Conservation (phyloP, 2,113 vertebrate species). For the Phycodurus eques region DNA sequence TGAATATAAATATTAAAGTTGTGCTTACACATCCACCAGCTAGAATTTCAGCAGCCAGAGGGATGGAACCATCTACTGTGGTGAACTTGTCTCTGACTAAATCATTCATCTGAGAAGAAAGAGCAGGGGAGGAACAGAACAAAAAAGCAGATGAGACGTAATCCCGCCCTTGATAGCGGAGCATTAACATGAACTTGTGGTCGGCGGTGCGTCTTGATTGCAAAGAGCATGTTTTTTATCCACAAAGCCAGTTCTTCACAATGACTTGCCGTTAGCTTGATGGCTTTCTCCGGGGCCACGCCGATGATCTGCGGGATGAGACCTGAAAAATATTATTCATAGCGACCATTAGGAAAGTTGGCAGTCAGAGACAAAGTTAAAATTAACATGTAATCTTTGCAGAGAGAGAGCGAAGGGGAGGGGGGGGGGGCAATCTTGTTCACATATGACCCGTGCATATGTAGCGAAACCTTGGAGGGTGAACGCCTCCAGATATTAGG, state of each 20-base stretch:
- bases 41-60: conserved; percentile 82
- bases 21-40: conserved; percentile 90
- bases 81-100: conserved; percentile 97
- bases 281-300: conserved; percentile 96
- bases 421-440: conserved; percentile 22
- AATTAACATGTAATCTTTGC: conserved; percentile 50
- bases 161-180: conserved; percentile 40
- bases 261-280: conserved; percentile 94
- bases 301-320: conserved; percentile 94
- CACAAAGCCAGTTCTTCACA: conserved; percentile 36
- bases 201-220: conserved; percentile 58
- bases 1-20: background rate
- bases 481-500: conserved; percentile 37
- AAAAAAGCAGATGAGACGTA: conserved; percentile 49
- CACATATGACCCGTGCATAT: no score
- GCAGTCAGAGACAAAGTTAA: conserved; percentile 38
- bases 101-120: conserved; percentile 84
- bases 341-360: conserved; percentile 61
- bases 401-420: conserved; percentile 15
- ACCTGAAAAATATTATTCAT: conserved; percentile 80
- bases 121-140: conserved; percentile 17
- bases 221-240: conserved; percentile 45
- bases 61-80: conserved; percentile 81
- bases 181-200: conserved; percentile 57
- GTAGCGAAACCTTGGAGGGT: conserved; percentile 63